phyloP scores from a whole-genome alignment of 2,797 vertebrate genomes.

The Rhinichthys osculus region DNA sequence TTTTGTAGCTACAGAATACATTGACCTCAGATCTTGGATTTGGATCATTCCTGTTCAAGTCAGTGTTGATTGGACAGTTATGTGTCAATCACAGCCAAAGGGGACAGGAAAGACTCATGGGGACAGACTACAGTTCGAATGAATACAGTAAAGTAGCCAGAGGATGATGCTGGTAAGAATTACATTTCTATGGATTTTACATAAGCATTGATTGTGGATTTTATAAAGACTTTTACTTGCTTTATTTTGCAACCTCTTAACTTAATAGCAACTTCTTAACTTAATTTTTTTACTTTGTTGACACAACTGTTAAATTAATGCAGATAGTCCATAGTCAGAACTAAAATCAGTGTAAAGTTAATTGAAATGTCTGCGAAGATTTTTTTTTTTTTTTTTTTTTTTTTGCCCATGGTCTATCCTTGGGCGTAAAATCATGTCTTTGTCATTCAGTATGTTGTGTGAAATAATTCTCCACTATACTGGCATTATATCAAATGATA shows the following conservation, averaged over 20 bases:
- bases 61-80: neutral
- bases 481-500: neutral
- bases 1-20: neutral
- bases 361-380: neutral
- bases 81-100: neutral
- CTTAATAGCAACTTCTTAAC: neutral
- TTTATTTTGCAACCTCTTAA: neutral
- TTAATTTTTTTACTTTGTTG: neutral
- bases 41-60: neutral
- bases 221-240: neutral
- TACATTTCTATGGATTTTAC: neutral
- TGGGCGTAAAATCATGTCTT: neutral
- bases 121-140: neutral
- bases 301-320: neutral
- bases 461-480: neutral
- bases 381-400: neutral
- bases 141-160: neutral
- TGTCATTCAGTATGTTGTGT: neutral
- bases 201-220: neutral
- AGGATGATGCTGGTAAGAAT: conserved; percentile 11
- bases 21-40: neutral
- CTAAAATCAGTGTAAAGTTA: neutral
- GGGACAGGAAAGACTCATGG: neutral
- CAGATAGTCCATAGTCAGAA: neutral
- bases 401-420: neutral